Conservation (phyloP, 2,888 invertebrate species). For the Sesia apiformis region DNA sequence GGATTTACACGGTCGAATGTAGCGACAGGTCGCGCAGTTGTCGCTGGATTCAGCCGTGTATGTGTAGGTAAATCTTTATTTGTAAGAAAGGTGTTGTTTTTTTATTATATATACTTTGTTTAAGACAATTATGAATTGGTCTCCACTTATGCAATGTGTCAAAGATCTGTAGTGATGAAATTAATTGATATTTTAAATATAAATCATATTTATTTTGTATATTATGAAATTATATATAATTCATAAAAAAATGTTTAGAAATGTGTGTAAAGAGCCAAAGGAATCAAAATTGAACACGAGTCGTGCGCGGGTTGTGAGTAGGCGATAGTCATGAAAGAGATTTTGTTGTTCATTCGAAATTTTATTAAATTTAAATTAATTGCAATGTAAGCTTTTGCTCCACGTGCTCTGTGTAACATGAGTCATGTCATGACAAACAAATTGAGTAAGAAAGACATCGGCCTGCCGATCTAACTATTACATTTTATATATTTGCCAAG, state of each 20-base stretch:
- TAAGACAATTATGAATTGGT: slow-evolving; percentile 11
- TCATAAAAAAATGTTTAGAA: slow-evolving; percentile 13
- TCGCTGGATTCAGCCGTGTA: background rate
- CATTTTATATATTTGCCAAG: no score
- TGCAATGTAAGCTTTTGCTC: no score
- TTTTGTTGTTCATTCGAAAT: slow-evolving; percentile 59
- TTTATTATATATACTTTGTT: slow-evolving; percentile 22
- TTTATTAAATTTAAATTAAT: slow-evolving; percentile 25
- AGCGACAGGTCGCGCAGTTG: no score
- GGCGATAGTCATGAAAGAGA: slow-evolving; percentile 33
- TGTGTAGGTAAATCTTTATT: slow-evolving; percentile 3
- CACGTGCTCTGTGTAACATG: no score
- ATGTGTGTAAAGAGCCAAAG: slow-evolving; percentile 44
- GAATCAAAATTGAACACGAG: slow-evolving; percentile 44
- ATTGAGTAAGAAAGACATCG: no score
- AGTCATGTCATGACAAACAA: no score
- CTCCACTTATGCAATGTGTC: slow-evolving; percentile 21
- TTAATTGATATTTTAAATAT: slow-evolving; percentile 1
- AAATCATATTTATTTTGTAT: background rate
- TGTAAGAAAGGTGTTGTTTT: slow-evolving; percentile 18
- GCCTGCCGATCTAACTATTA: no score
- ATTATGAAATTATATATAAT: background rate
- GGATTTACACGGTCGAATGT: no score
- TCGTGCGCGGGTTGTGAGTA: slow-evolving; percentile 51
- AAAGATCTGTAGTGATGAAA: slow-evolving; percentile 13